These are phyloP conservation scores for Propsilocerus akamusi DNA, from an alignment of 1,140 invertebrate genomes.

Conservation along the genomic window DNA sequence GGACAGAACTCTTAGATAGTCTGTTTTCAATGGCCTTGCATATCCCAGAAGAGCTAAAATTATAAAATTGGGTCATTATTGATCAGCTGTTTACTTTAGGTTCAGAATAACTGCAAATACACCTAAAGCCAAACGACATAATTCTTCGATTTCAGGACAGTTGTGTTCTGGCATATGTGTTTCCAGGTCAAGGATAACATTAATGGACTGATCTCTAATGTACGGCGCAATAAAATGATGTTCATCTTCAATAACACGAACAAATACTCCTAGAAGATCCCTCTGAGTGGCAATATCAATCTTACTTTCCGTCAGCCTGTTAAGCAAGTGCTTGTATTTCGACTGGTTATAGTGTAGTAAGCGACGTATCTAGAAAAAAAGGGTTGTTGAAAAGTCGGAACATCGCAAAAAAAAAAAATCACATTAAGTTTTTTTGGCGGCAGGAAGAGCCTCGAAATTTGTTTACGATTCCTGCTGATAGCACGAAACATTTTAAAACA, in stretches of 20 bases:
- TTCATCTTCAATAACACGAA: not conserved
- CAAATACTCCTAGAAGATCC: not conserved
- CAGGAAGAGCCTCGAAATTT: no score
- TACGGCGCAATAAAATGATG: not conserved
- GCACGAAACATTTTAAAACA: no score
- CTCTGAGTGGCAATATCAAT: no score
- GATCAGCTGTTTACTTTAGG: not conserved
- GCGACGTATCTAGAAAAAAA: no score
- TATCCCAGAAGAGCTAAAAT: constrained; percentile 47
- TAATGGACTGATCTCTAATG: not conserved
- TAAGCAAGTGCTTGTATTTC: no score
- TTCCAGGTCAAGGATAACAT: not conserved
- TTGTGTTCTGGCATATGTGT: not conserved
- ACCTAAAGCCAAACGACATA: not conserved
- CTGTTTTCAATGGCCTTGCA: constrained; percentile 41
- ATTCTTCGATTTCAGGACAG: not conserved
- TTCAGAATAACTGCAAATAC: not conserved
- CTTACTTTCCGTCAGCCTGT: no score
- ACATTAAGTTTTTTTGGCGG: no score
- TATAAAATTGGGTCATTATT: not conserved
- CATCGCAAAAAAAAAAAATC: no score
- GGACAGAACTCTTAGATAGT: constrained; percentile 63
- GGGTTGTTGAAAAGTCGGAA: no score
- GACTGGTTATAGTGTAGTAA: no score
- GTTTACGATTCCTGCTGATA: no score